phyloP scores from a whole-genome alignment of 1,140 invertebrate genomes.

The Drosophila varians region DNA sequence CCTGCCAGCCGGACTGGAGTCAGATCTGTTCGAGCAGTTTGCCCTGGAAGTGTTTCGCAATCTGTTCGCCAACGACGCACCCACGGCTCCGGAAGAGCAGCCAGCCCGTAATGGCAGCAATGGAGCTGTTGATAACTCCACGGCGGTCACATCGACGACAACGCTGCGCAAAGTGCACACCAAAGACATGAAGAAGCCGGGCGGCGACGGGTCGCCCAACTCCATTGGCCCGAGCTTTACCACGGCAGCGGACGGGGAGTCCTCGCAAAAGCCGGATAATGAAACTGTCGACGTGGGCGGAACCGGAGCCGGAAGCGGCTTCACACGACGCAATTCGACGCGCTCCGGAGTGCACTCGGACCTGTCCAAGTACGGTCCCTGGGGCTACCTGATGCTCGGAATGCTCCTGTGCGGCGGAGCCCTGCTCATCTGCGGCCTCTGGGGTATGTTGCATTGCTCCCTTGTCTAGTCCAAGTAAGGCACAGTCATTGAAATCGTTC shows the following conservation, averaged over 20 bases:
- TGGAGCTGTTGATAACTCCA: constrained; percentile 17
- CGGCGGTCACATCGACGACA: constrained; percentile 48
- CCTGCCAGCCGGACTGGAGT: constrained; percentile 67
- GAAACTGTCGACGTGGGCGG: constrained; percentile 40
- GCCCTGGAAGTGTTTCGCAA: constrained; percentile 79
- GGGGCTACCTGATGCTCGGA: constrained; percentile 87
- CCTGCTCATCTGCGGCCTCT: constrained; percentile 87
- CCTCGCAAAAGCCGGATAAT: constrained; percentile 41
- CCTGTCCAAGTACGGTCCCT: constrained; percentile 87
- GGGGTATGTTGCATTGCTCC: constrained; percentile 84
- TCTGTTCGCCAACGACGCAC: constrained; percentile 71
- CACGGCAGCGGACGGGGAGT: background rate
- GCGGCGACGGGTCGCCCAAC: constrained; percentile 58
- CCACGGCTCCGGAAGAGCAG: constrained; percentile 48
- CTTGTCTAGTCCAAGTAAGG: constrained; percentile 63
- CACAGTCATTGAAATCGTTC: constrained; percentile 55
- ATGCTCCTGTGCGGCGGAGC: constrained; percentile 87
- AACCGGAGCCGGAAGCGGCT: constrained; percentile 51
- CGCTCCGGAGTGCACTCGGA: constrained; percentile 79
- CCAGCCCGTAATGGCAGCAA: constrained; percentile 38
- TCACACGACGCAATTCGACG: constrained; percentile 73
- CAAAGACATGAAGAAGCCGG: constrained; percentile 74
- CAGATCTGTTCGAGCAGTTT: constrained; percentile 76
- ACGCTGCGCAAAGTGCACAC: constrained; percentile 69
- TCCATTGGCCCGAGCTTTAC: constrained; percentile 41